A percentile compares a stretch with the other conserved stretches of the same genome.
Evolutionary conservation across 2,113 vertebrate genomes (phyloP).

Genomic region (Charina bottae): DNA sequence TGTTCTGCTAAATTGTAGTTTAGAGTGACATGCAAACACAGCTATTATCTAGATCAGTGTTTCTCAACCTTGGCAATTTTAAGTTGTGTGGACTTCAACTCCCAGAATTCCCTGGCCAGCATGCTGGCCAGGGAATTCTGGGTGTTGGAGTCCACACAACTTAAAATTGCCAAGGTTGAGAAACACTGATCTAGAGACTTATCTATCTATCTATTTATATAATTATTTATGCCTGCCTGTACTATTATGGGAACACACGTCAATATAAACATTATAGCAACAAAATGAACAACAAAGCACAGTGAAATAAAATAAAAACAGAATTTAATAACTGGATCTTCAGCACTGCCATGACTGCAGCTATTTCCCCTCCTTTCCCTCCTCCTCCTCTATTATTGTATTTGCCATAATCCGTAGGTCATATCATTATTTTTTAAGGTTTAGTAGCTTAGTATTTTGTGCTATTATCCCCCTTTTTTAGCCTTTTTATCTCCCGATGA

Average conservation of each 20-base stretch:
- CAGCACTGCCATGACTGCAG: neutral
- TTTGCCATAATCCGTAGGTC: neutral
- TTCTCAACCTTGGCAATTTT: too few relatives aligned
- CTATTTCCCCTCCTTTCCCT: neutral
- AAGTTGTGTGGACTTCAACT: too few relatives aligned
- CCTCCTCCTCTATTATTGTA: neutral
- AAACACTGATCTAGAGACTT: neutral
- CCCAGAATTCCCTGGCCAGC: too few relatives aligned
- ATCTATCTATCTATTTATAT: neutral
- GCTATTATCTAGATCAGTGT: neutral
- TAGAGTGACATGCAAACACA: neutral
- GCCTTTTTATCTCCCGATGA: neutral
- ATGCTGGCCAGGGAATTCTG: too few relatives aligned
- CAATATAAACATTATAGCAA: neutral
- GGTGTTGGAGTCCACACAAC: too few relatives aligned
- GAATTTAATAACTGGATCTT: neutral
- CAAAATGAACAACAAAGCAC: neutral
- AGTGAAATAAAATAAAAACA: neutral
- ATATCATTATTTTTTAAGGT: constrained; percentile 8
- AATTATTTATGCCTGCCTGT: neutral
- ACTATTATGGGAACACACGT: neutral
- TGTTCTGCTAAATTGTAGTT: neutral
- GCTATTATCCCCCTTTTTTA: neutral
- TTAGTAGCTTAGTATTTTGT: neutral
- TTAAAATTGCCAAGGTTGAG: too few relatives aligned